Evolutionary conservation across 1,140 invertebrate species (phyloP), one percentile per base, ranked within the genome.

Genomic region (Lordiphosa mommai): DNA sequence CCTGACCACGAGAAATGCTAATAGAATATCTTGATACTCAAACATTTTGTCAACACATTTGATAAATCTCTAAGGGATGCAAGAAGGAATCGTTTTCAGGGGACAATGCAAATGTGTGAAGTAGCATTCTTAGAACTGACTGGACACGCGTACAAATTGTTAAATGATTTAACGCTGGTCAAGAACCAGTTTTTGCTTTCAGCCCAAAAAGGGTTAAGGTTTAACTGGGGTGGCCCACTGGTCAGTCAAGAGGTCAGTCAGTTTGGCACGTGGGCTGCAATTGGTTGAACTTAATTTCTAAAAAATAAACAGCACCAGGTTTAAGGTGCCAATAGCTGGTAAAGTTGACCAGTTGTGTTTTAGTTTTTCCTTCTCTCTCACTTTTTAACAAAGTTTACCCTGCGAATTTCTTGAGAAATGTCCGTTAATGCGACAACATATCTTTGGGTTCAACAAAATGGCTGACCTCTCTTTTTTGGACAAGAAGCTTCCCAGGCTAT

Each of bases 371-470:
- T 51, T 30, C 6, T 7, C 16, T 33, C 3, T 12, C 8, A 4
- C 13, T 61, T 49, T 27, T 43, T 29, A 34, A 29, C 14, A 50
- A 61, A 44, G 44, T 34, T 29, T 43, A 10, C 1, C 3, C 47
- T 17, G 30, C 9, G 13, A 61, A 47, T 48, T 48, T 58, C 51
- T 69, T 76, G 71, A 86, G 67, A 86, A 80, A 86, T 86, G 67
- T 86, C 68, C 74, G 80, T 82, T 86, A 86, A 86, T 68, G 57
- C 44, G 74, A 52, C 55, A 77, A 82, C 77, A 77, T 34, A 49
- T 16, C 23, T 27, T 64, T 33, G 55, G 44, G 56, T 65, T 77
- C 37, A 66, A 57, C 76, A 80, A 80, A 84, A 82, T 82, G 77
- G 72, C 77, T 84, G 77, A 82, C 68, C 77, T 72, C 38, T 10